Percentiles rank a stretch among this genome's conserved stretches.
Conservation (phyloP, 2,113 vertebrate species). For the Muscicapa adusta region DNA sequence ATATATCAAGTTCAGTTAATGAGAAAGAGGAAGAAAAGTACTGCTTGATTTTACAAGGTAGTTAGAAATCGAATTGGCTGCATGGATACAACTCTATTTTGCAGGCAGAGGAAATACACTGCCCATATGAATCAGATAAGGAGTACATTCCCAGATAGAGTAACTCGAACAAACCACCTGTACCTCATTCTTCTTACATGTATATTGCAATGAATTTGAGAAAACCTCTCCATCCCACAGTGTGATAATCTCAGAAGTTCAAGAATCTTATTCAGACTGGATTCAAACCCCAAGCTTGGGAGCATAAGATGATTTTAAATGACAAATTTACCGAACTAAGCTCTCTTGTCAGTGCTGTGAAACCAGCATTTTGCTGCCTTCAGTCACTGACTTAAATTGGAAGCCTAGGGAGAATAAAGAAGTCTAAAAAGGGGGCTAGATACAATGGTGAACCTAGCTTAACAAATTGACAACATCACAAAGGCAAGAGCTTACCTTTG, state of each 20-base stretch:
- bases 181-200: background rate
- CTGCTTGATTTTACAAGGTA: background rate
- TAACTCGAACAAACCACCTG: background rate
- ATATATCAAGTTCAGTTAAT: background rate
- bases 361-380: constrained; percentile 11
- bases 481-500: background rate
- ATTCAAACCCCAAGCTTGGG: background rate
- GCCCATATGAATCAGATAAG: background rate
- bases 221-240: background rate
- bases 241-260: background rate
- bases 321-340: background rate
- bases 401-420: constrained; percentile 10
- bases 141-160: background rate
- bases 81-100: background rate
- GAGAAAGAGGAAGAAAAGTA: background rate
- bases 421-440: background rate
- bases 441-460: background rate
- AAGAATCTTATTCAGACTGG: background rate
- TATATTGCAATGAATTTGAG: background rate
- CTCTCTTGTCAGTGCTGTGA: background rate
- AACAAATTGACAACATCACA: background rate
- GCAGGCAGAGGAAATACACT: background rate
- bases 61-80: background rate
- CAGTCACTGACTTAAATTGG: background rate
- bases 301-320: background rate